These are phyloP conservation scores for Galerucella pusilla DNA, from an alignment of 2,888 invertebrate species.

Conservation along the genomic window DNA sequence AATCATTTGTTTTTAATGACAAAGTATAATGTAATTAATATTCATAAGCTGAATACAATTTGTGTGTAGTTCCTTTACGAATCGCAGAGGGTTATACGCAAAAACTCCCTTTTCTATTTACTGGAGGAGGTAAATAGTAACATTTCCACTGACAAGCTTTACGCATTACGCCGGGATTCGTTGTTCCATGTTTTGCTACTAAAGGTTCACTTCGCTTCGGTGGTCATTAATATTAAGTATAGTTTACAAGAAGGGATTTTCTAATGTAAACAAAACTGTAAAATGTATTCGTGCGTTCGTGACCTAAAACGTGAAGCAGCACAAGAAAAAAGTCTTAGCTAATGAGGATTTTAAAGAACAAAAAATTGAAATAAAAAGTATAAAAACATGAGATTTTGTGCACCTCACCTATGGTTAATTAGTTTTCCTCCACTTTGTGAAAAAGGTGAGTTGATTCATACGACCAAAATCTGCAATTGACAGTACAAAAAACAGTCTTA, in stretches of 20 bases:
- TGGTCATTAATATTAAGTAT: conserved; percentile 46
- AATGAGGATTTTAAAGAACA: too few relatives aligned
- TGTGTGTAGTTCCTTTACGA: conserved; percentile 31
- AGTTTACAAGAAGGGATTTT: conserved; percentile 7
- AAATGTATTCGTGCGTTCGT: not conserved
- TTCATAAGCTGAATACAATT: conserved; percentile 49
- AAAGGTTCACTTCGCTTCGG: conserved; percentile 29
- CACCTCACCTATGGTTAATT: too few relatives aligned
- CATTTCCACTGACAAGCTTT: conserved; percentile 52
- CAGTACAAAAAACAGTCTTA: too few relatives aligned
- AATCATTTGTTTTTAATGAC: conserved; percentile 51
- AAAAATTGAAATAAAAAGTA: too few relatives aligned
- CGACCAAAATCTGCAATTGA: too few relatives aligned
- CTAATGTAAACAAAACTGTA: conserved; percentile 9
- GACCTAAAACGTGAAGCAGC: not conserved
- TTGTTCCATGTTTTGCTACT: conserved; percentile 30
- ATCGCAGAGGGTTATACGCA: conserved; percentile 42
- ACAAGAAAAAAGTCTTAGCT: not conserved
- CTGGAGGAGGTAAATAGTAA: conserved; percentile 50
- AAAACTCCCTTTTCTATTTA: conserved; percentile 46
- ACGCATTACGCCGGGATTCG: conserved; percentile 49
- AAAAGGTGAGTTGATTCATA: too few relatives aligned
- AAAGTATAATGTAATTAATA: conserved; percentile 48
- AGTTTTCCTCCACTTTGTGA: too few relatives aligned
- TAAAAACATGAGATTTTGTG: too few relatives aligned